Evolutionary conservation across 2,888 invertebrate species (phyloP), one percentile per base, ranked within the genome.

Genomic region (Amorpha juglandis): DNA sequence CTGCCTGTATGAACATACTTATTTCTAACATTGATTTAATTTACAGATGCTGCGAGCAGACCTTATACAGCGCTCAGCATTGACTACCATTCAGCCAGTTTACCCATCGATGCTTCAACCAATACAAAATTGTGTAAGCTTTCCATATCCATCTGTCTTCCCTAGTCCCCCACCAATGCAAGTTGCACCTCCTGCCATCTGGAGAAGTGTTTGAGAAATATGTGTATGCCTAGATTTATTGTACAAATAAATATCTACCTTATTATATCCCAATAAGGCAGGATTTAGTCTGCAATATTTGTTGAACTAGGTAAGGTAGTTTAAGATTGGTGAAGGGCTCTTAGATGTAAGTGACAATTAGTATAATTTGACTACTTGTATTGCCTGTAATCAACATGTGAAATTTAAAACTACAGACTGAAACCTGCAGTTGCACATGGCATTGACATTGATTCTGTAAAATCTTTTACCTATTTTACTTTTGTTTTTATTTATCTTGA

Each of bases 21-120:
- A 45, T 45, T 45, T 14, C 7, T 14, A 1, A 14, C 1, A 11
- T 45, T 45, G 16, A 65, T 55, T 68, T 64, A 70, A 50, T 52
- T 82, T 85, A 0, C 83, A 92, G 92, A 75, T 79, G 65, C 74
- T 90, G 12, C 79, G 81, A 55, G 70, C 80, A 0, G 83, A 90
- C 52, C 63, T 79, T 19, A 80, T 86, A 19, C 86, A 86, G 68
- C 81, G 80, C 33, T 74, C 88, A 0, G 68, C 81, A 0, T 74
- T 76, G 0, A 67, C 78, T 0, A 75, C 81, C 0, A 68, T 82
- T 1, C 80, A 78, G 8, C 80, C 81, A 0, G 58, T 87, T 6
- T 89, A 84, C 73, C 75, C 84, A 0, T 68, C 80, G 1, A 62
- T 86, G 1, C 48, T 87, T 63, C 79, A 80, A 0, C 76, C 80